Conservation (phyloP, 2,797 vertebrate genomes). For the Pseudomugil tenellus region DNA sequence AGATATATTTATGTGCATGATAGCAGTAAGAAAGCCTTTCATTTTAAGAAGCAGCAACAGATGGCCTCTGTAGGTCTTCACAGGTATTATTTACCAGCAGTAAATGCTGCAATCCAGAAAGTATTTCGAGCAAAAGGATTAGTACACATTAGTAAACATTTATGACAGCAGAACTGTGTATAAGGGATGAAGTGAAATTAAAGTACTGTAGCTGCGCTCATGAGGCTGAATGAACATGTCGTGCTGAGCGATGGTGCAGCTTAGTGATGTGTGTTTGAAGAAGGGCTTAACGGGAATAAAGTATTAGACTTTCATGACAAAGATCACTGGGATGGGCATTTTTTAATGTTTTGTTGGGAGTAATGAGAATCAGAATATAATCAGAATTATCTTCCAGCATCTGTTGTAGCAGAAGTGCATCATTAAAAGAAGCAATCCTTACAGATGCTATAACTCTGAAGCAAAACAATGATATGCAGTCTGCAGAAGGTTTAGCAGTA, state of each 20-base stretch:
- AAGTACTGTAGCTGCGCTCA: background rate
- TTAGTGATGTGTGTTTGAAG: background rate
- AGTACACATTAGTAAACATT: background rate
- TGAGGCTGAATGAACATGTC: constrained; percentile 2
- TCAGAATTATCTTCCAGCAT: background rate
- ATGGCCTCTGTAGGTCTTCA: constrained; percentile 1
- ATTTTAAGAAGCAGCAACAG: background rate
- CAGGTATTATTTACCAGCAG: background rate
- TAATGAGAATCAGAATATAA: background rate
- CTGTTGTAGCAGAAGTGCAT: background rate
- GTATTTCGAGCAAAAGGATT: constrained; percentile 18
- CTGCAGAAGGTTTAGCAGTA: background rate
- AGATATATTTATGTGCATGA: background rate
- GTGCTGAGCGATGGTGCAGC: background rate
- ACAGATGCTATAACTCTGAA: background rate
- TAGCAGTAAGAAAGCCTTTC: background rate
- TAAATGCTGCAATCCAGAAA: background rate
- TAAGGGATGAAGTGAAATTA: background rate
- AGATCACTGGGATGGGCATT: background rate
- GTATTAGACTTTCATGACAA: background rate
- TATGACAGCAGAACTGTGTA: background rate
- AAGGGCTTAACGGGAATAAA: background rate
- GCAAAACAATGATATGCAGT: background rate
- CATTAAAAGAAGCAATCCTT: background rate
- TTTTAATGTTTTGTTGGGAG: background rate